These are phyloP conservation scores for Lottia gigantea DNA, from an alignment of 2,888 invertebrate species.

Conservation along the genomic window DNA sequence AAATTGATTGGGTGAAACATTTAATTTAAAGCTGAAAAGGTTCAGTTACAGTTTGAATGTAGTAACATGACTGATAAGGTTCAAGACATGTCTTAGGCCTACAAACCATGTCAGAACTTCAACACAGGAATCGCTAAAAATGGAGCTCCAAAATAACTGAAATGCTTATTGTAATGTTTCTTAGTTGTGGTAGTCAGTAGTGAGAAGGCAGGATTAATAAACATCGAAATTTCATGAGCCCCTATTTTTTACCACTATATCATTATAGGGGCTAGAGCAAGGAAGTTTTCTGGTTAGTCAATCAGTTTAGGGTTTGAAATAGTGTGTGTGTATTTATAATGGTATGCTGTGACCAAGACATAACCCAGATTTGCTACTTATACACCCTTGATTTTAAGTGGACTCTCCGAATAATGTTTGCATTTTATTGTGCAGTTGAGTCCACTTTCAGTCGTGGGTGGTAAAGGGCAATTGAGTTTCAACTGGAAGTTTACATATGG, in stretches of 20 bases:
- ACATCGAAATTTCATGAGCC: slow-evolving; percentile 1
- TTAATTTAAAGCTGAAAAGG: too few relatives aligned
- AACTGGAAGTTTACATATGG: background rate
- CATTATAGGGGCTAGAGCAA: slow-evolving; percentile 6
- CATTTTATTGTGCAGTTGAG: too few relatives aligned
- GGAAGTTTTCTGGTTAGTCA: slow-evolving; percentile 4
- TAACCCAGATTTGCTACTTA: background rate
- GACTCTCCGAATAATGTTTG: background rate
- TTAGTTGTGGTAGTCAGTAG: background rate
- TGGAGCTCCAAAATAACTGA: too few relatives aligned
- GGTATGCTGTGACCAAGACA: slow-evolving; percentile 10
- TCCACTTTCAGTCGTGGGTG: too few relatives aligned
- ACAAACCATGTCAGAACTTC: too few relatives aligned
- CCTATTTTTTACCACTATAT: background rate
- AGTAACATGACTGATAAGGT: too few relatives aligned
- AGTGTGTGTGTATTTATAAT: slow-evolving; percentile 10
- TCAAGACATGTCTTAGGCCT: too few relatives aligned
- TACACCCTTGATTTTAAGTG: background rate
- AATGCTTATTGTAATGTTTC: too few relatives aligned
- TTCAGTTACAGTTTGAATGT: too few relatives aligned
- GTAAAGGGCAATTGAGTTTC: background rate
- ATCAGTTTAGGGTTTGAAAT: background rate
- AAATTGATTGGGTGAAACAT: too few relatives aligned
- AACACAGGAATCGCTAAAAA: too few relatives aligned
- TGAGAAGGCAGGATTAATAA: background rate